phyloP scores from a whole-genome alignment of 1,140 invertebrate species.

The Eumaeus atala region DNA sequence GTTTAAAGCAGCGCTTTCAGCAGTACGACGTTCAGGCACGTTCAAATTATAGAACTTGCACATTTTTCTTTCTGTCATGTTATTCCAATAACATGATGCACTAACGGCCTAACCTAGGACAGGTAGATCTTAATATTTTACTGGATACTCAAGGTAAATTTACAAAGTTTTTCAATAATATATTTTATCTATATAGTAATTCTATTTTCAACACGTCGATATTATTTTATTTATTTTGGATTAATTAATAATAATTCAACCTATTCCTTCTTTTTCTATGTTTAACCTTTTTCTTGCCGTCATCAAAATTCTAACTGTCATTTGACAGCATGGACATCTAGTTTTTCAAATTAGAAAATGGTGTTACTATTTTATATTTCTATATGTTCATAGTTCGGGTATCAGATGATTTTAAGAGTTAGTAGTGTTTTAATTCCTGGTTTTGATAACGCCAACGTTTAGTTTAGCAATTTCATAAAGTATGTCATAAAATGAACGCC shows the following conservation, averaged over 20 bases:
- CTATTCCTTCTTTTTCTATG: constrained; percentile 67
- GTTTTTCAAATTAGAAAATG: too few species aligned
- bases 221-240: constrained; percentile 35
- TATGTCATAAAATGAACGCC: too few species aligned
- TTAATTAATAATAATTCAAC: constrained; percentile 50
- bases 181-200: constrained; percentile 9
- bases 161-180: background rate
- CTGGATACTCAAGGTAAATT: constrained; percentile 33
- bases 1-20: constrained; percentile 44
- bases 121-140: constrained; percentile 53
- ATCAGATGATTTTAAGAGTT: too few species aligned
- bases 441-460: too few species aligned
- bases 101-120: constrained; percentile 70
- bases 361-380: too few species aligned
- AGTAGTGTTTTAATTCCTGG: too few species aligned
- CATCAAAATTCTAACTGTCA: constrained; percentile 71
- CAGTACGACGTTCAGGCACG: constrained; percentile 65
- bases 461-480: too few species aligned
- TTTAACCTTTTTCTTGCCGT: constrained; percentile 73
- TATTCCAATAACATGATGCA: constrained; percentile 68
- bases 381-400: too few species aligned
- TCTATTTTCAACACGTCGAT: constrained; percentile 19
- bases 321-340: constrained; percentile 46
- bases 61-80: constrained; percentile 72
- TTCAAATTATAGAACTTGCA: constrained; percentile 73